Percentiles rank a stretch among this genome's conserved stretches.
Evolutionary conservation across 1,140 invertebrate genomes (phyloP).

Genomic region (Dendroctonus ponderosae): DNA sequence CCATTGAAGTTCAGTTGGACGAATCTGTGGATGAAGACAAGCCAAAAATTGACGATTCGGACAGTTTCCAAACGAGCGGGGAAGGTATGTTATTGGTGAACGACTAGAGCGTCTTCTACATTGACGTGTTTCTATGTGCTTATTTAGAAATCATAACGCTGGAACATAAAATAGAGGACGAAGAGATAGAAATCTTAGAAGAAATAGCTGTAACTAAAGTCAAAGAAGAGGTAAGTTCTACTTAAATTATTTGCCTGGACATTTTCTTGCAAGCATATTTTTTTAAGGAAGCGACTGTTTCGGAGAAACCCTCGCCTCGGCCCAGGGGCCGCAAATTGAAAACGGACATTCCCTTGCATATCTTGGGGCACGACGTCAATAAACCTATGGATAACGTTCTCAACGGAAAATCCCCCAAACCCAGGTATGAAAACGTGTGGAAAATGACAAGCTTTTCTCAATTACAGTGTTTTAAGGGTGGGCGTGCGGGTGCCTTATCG

Average conservation of each 20-base stretch:
- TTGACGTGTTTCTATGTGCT: neutral
- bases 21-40: conserved; percentile 10
- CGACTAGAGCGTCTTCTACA: neutral
- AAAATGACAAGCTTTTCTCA: neutral
- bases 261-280: neutral
- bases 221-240: neutral
- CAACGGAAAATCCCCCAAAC: conserved; percentile 37
- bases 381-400: conserved; percentile 38
- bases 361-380: conserved; percentile 38
- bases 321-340: conserved; percentile 33
- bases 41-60: neutral
- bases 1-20: conserved; percentile 26
- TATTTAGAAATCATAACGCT: neutral
- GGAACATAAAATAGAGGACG: neutral
- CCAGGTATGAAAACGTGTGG: conserved; percentile 7
- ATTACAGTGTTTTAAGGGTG: conserved; percentile 27
- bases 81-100: neutral
- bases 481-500: conserved; percentile 53
- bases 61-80: neutral
- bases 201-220: neutral
- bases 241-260: neutral
- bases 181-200: neutral
- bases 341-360: conserved; percentile 39
- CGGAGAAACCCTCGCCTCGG: conserved; percentile 1
- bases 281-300: neutral